Evolutionary conservation across 1,140 invertebrate genomes (phyloP).

Genomic region (Neodiprion pinetum): DNA sequence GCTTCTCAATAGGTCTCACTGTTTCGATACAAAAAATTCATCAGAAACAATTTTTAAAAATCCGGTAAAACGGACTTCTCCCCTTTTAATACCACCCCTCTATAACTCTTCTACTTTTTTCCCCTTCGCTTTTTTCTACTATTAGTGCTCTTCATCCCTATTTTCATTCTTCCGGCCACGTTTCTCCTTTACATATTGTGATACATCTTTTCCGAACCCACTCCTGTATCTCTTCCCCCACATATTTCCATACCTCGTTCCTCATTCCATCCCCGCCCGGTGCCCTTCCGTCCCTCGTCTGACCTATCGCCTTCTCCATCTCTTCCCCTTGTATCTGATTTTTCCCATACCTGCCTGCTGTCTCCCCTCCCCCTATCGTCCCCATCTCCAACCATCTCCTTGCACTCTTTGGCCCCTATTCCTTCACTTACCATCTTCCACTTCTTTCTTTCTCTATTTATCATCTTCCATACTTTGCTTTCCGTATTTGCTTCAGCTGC

Average conservation of each 20-base stretch:
- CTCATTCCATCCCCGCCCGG: slow-evolving; percentile 17
- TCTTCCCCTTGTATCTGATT: slow-evolving; percentile 7
- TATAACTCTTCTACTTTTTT: neutral
- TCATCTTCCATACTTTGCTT: too few relatives aligned
- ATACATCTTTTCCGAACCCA: neutral
- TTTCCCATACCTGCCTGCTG: slow-evolving; percentile 6
- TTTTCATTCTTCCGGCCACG: too few relatives aligned
- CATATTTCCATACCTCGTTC: slow-evolving; percentile 20
- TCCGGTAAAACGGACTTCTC: neutral
- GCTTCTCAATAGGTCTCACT: slow-evolving; percentile 11
- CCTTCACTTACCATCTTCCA: too few relatives aligned
- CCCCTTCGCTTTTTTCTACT: slow-evolving; percentile 4
- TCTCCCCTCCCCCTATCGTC: neutral
- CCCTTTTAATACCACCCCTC: neutral
- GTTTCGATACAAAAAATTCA: neutral
- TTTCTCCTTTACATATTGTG: too few relatives aligned
- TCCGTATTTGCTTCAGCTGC: too few relatives aligned
- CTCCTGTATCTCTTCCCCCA: neutral
- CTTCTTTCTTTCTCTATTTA: too few relatives aligned
- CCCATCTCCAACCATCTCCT: neutral
- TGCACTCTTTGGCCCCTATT: too few relatives aligned
- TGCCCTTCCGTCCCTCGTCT: slow-evolving; percentile 9
- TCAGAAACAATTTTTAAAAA: neutral
- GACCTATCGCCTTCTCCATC: slow-evolving; percentile 1
- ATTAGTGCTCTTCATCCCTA: too few relatives aligned